Evolutionary conservation across 2,888 invertebrate genomes (phyloP).

Genomic region (Heterodera filipjevi): DNA sequence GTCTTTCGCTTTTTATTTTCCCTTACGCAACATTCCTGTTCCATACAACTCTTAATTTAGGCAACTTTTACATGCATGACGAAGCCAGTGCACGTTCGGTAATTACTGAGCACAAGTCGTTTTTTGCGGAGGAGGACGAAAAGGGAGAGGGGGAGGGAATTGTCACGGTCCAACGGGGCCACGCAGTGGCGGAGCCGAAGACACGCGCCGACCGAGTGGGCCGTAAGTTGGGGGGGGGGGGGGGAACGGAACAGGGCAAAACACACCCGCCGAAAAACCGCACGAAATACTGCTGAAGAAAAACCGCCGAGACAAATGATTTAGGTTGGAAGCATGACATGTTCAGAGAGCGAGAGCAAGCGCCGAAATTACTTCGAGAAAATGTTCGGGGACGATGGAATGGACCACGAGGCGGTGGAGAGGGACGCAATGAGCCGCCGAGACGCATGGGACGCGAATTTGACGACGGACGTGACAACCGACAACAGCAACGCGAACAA

Average conservation of each 20-base stretch:
- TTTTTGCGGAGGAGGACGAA: background rate
- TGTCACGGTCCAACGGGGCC: background rate
- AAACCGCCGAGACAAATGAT: too few species aligned
- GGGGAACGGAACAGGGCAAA: too few species aligned
- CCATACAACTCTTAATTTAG: background rate
- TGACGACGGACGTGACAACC: too few species aligned
- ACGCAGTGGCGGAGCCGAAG: slow-evolving; percentile 13
- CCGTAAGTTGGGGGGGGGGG: background rate
- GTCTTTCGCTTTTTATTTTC: background rate
- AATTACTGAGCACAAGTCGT: background rate
- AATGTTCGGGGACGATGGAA: background rate
- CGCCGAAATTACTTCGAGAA: slow-evolving; percentile 12
- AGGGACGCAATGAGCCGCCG: too few species aligned
- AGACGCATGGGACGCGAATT: too few species aligned
- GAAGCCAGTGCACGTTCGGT: slow-evolving; percentile 1
- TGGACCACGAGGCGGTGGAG: too few species aligned
- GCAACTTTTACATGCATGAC: slow-evolving; percentile 26
- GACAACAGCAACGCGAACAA: too few species aligned
- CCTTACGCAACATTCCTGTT: background rate
- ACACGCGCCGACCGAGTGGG: slow-evolving; percentile 20
- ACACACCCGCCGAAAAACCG: too few species aligned
- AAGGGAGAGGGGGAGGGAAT: background rate
- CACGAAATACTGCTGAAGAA: too few species aligned
- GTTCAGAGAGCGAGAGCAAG: slow-evolving; percentile 23
- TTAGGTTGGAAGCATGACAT: slow-evolving; percentile 24